Conservation (phyloP, 2,797 vertebrate genomes). For the Liparis tanakae region DNA sequence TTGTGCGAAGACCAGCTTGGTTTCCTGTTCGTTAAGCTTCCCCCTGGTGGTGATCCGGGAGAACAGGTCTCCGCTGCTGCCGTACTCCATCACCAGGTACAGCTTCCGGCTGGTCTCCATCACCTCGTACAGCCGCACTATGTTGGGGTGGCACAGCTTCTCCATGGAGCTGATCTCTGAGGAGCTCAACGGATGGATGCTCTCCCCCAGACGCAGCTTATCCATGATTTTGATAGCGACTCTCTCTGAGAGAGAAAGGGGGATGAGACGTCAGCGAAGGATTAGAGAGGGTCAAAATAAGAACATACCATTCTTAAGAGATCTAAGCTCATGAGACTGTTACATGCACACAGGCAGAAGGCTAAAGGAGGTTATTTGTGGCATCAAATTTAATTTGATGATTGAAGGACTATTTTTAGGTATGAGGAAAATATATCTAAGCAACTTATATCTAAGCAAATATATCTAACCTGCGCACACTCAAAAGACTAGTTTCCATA, state of each 20-base stretch:
- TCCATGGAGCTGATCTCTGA: slow-evolving; percentile 86
- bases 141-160: slow-evolving; percentile 83
- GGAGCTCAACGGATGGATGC: slow-evolving; percentile 51
- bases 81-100: slow-evolving; percentile 85
- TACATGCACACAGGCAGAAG: background rate
- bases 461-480: background rate
- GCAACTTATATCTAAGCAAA: too few relatives aligned
- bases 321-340: slow-evolving; percentile 23
- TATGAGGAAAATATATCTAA: slow-evolving; percentile 36
- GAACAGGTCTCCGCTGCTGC: slow-evolving; percentile 84
- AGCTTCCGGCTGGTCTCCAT: slow-evolving; percentile 80
- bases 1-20: slow-evolving; percentile 83
- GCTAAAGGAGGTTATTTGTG: slow-evolving; percentile 12
- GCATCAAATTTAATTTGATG: slow-evolving; percentile 31
- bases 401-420: slow-evolving; percentile 37
- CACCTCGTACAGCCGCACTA: slow-evolving; percentile 86
- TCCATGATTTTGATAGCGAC: slow-evolving; percentile 85
- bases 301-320: slow-evolving; percentile 9
- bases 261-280: slow-evolving; percentile 18
- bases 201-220: slow-evolving; percentile 77
- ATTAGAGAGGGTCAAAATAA: slow-evolving; percentile 15
- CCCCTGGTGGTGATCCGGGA: slow-evolving; percentile 81
- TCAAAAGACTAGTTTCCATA: slow-evolving; percentile 11
- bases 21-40: slow-evolving; percentile 78
- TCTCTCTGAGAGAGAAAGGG: slow-evolving; percentile 72